Conservation (phyloP, 2,888 invertebrate genomes). For the Asteroscopus sphinx region DNA sequence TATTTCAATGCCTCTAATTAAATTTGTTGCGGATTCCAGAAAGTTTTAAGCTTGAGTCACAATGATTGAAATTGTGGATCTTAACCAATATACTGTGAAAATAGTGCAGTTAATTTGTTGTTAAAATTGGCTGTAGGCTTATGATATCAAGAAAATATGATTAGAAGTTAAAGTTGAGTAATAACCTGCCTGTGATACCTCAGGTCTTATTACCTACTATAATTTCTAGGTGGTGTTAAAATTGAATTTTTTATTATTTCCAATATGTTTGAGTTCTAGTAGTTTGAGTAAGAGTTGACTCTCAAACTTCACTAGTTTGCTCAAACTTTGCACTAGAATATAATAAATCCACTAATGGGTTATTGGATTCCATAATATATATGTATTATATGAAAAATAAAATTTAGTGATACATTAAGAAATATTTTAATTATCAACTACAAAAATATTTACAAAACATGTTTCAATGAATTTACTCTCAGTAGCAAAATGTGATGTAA, state of each 20-base stretch:
- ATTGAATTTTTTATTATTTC: constrained; percentile 54
- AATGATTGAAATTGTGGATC: constrained; percentile 28
- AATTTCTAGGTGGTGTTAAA: constrained; percentile 54
- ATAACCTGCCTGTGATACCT: constrained; percentile 59
- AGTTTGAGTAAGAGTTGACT: constrained; percentile 29
- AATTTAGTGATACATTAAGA: constrained; percentile 55
- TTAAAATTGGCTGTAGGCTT: constrained; percentile 47
- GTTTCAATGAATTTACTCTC: not conserved
- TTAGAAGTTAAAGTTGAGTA: constrained; percentile 47
- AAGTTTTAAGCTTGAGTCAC: constrained; percentile 45
- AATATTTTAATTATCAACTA: constrained; percentile 47
- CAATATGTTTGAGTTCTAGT: constrained; percentile 31
- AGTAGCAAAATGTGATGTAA: constrained; percentile 2
- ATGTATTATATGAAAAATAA: constrained; percentile 58
- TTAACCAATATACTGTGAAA: constrained; percentile 23
- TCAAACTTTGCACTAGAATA: constrained; percentile 55
- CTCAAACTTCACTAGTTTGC: constrained; percentile 33
- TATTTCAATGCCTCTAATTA: constrained; percentile 49
- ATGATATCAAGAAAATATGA: constrained; percentile 30
- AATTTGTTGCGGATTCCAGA: constrained; percentile 52
- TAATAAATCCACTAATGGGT: constrained; percentile 55
- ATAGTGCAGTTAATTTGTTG: constrained; percentile 38
- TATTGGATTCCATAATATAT: constrained; percentile 58
- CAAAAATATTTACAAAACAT: constrained; percentile 10
- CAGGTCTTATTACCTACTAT: constrained; percentile 59